phyloP scores from a whole-genome alignment of 2,888 invertebrate genomes.

The Urechis unicinctus region DNA sequence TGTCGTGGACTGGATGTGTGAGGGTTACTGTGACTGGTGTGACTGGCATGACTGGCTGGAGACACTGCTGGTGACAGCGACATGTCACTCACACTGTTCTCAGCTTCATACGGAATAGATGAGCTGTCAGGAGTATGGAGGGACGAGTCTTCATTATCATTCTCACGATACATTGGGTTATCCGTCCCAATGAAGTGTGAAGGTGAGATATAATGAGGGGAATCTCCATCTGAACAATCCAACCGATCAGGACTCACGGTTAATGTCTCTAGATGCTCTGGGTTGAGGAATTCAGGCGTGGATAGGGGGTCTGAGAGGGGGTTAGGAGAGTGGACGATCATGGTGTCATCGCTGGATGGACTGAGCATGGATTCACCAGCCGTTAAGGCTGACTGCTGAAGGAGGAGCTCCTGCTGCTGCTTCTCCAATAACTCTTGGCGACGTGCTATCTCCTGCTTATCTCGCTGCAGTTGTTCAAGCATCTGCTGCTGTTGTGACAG shows the following conservation, averaged over 20 bases:
- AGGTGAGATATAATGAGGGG: neutral
- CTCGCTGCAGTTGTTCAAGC: slow-evolving; percentile 1
- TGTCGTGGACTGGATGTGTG: too few relatives aligned
- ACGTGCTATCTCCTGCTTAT: neutral
- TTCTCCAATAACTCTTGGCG: neutral
- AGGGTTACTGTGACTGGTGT: too few relatives aligned
- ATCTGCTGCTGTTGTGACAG: neutral
- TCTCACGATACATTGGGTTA: neutral
- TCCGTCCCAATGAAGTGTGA: neutral
- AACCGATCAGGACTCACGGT: neutral
- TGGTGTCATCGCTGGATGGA: neutral
- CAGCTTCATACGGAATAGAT: too few relatives aligned
- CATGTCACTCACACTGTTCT: too few relatives aligned
- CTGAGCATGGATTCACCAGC: neutral
- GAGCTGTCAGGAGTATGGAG: too few relatives aligned
- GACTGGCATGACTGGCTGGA: too few relatives aligned
- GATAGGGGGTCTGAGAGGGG: neutral
- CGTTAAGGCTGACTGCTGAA: neutral
- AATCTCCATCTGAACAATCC: neutral
- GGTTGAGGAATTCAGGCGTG: neutral
- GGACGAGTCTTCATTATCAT: too few relatives aligned
- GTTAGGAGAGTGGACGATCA: neutral
- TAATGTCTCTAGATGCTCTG: neutral
- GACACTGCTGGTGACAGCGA: too few relatives aligned
- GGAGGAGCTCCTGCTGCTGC: neutral